phyloP scores from a whole-genome alignment of 2,888 invertebrate genomes.

The Sycophila texana region DNA sequence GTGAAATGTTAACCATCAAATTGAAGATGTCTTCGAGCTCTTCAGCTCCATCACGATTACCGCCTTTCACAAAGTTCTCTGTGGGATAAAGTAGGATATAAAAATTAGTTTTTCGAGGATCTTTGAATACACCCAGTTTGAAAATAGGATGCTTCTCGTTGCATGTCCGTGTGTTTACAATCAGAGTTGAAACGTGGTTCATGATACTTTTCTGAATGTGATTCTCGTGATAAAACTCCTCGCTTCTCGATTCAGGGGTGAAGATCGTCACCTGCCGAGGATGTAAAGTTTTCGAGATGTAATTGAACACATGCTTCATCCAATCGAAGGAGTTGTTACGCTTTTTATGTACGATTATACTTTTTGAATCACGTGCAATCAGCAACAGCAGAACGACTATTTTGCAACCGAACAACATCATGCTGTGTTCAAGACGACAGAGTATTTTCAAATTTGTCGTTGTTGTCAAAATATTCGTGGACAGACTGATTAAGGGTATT shows the following conservation, averaged over 20 bases:
- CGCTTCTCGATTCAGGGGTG: not conserved
- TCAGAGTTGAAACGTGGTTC: not conserved
- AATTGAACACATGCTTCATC: conserved; percentile 1
- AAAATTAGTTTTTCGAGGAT: conserved; percentile 10
- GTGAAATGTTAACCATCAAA: conserved; percentile 6
- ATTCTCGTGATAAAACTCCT: not conserved
- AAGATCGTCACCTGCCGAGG: conserved; percentile 4
- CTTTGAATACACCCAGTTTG: not conserved
- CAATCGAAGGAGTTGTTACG: not conserved
- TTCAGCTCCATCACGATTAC: not conserved
- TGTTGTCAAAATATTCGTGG: no score
- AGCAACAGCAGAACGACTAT: not conserved
- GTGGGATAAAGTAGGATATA: conserved; percentile 1
- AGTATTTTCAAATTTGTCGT: no score
- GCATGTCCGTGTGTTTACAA: not conserved
- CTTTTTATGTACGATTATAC: not conserved
- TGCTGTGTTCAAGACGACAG: no score
- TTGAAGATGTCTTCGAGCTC: not conserved
- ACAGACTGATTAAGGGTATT: no score
- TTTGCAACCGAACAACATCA: not conserved
- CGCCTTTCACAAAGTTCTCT: not conserved
- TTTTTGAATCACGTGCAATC: no score
- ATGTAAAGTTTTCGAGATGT: not conserved
- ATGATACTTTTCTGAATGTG: not conserved
- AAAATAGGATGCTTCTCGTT: not conserved